These are phyloP conservation scores for Dysmachus trigonus DNA, from an alignment of 2,888 invertebrate species.

Conservation along the genomic window DNA sequence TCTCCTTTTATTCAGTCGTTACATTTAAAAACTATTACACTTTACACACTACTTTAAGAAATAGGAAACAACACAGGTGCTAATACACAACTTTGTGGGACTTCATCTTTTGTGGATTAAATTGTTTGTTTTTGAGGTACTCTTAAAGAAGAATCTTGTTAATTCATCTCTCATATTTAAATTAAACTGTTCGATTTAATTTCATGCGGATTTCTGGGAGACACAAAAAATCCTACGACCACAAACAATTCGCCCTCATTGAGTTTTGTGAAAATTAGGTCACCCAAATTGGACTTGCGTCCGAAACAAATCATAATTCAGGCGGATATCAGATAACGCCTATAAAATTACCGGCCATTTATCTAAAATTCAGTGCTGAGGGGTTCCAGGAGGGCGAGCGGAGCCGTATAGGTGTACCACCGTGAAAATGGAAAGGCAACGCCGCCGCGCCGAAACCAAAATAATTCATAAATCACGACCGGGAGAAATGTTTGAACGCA, in stretches of 20 bases:
- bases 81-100: neutral
- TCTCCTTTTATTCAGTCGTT: too few species aligned
- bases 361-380: neutral
- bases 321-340: neutral
- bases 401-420: neutral
- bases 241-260: neutral
- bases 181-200: neutral
- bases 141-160: neutral
- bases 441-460: conserved; percentile 46
- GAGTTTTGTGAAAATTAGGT: neutral
- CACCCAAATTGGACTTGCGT: neutral
- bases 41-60: neutral
- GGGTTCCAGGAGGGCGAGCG: neutral
- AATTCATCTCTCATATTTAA: too few species aligned
- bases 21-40: too few species aligned
- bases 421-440: conserved; percentile 42
- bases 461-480: conserved; percentile 51
- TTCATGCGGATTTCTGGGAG: neutral
- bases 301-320: neutral
- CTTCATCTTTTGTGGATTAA: neutral
- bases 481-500: conserved; percentile 1
- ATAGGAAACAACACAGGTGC: neutral
- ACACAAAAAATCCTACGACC: neutral
- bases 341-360: neutral
- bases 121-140: neutral